Evolutionary conservation across 1,140 invertebrate species (phyloP), one percentile per base, ranked within the genome.

Genomic region (Tetramorium parvispinum): DNA sequence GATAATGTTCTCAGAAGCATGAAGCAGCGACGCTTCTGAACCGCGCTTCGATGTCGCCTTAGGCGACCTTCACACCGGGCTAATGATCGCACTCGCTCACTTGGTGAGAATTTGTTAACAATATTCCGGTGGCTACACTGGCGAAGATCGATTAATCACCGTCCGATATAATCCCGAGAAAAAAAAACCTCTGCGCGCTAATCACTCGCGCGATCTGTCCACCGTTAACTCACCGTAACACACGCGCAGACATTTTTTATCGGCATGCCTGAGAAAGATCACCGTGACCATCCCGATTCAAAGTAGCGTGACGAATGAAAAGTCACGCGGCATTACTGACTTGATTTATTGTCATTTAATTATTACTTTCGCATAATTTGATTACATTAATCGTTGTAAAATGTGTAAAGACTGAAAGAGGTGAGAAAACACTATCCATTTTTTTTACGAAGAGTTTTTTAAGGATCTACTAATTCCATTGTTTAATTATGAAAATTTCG

Each of bases 1-100:
- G 88, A 90, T 91, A 91, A 91, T 91, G 90, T 91, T 91, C 90
- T 91, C 90, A 90, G 90, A 91, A 91, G 90, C 89, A 91, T 89
- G 87, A 91, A 91, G 83, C 90, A 86, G 63, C 88, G 90, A 91
- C 78, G 90, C 87, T 91, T 91, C 90, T 91, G 88, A 57, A 59
- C 32, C 59, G 57, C 78, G 88, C 55, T 73, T 85, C 89, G 57
- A 70, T 87, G 73, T 88, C 70, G 90, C 87, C 85, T 91, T 91
- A 91, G 85, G 90, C 79, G 55, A 61, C 49, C 57, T 68, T 91
- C 90, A 91, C 90, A 91, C 75, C 53, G 79, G 37, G 57, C 87
- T 79, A 79, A 79, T 90, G 76, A 68, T 75, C 75, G 53, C 32
- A 70, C 46, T 5, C 55, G 59, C 59, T 37, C 78, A 37, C 13